Base-by-base conservation (phyloP, 2,797 vertebrate species). In the Sebastes oblongus region DNA sequence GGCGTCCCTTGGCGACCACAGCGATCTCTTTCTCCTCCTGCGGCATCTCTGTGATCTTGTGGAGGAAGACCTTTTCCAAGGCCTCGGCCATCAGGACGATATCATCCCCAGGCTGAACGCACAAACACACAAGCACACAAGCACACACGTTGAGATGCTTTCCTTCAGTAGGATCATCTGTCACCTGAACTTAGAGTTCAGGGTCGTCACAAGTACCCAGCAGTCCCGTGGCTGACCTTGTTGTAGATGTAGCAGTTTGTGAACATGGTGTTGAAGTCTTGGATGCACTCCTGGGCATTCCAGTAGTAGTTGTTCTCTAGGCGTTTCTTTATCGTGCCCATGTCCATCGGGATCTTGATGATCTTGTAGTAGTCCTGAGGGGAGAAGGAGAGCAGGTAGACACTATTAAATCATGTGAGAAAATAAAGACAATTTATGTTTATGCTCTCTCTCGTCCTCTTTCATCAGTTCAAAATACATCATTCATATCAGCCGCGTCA, bases 231-330 rank as follows among this genome's bases (percentile, higher is more conserved):
- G 20, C 90, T 78, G 82, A 98, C 97, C 97, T 98, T 98, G 91
- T 98, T 98, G 93, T 98, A 98, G 95, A 98, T 98, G 94, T 98
- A 98, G 94, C 97, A 98, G 91, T 98, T 98, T 91, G 97, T 98
- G 96, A 98, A 98, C 97, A 98, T 98, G n/a, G 97, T 97, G 94
- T 97, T 98, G 89, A 98, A 98, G 93, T 98, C 97, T 88, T 98
- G 97, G 90, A 98, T 98, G 90, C 97, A 98, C 95, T 98, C 97
- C 88, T 98, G 97, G 84, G 97, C 97, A 2, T 97, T 98, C 96
- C 96, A 97, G 95, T 98, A 98, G 93, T 96, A 98, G 88, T 97
- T 95, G 82, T 95, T 98, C 90, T 98, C 97, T 87, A 98, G 93
- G 6, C 97, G 96, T 68, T 96, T 98, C 90, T 95, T 98, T 84